A percentile compares a stretch with the other conserved stretches of the same genome.
Evolutionary conservation across 2,888 invertebrate genomes (phyloP).

Genomic region (Andrena fulva): DNA sequence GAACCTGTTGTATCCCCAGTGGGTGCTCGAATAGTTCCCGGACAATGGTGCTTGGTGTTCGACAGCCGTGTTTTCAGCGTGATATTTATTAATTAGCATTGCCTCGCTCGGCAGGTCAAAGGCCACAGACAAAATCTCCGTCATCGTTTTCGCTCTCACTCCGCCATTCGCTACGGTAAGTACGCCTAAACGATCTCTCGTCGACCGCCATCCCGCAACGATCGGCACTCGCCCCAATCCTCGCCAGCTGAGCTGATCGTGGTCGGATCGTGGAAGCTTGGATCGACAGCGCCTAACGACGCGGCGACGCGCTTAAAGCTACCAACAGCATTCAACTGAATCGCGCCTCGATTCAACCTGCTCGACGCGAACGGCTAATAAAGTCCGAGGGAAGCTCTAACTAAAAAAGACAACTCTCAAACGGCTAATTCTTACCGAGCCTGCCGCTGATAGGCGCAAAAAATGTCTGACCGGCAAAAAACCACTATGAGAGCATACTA

Average conservation of each 20-base stretch:
- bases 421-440: constrained; percentile 60
- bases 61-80: constrained; percentile 47
- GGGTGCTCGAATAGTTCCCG: constrained; percentile 55
- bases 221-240: neutral
- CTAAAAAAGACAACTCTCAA: constrained; percentile 50
- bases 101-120: constrained; percentile 12
- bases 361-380: constrained; percentile 30
- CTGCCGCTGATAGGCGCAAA: constrained; percentile 61
- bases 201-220: neutral
- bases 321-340: constrained; percentile 18
- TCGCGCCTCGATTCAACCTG: constrained; percentile 2
- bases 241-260: neutral
- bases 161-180: neutral
- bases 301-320: constrained; percentile 7
- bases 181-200: neutral
- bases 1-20: constrained; percentile 36
- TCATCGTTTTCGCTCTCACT: constrained; percentile 48
- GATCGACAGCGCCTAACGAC: neutral
- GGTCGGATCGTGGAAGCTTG: neutral
- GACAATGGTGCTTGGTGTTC: constrained; percentile 62
- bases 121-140: constrained; percentile 11
- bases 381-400: constrained; percentile 58
- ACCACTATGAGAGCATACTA: constrained; percentile 78
- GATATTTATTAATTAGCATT: constrained; percentile 40
- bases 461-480: constrained; percentile 66